Base-by-base conservation (phyloP, 2,888 invertebrate species). In the Lasioglossum morio region DNA sequence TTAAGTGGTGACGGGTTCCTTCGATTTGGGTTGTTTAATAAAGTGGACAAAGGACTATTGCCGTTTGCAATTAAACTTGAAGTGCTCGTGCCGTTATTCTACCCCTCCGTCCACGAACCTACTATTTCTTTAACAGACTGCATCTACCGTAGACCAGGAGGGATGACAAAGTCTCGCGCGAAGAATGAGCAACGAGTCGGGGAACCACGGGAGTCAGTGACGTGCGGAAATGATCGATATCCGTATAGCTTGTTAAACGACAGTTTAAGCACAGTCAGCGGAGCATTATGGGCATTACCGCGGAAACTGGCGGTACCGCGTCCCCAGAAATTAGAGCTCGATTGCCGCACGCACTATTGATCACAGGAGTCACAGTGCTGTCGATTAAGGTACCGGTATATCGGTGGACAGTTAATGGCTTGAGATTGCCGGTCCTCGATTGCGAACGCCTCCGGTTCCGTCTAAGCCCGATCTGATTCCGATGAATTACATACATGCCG, bases 201-300 rank as follows among this genome's bases (percentile, higher is more conserved):
- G 46, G 60, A 12, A n/a, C 5, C 8, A 14, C 4, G 78, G 3
- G 72, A 79, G 60, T 60, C 78, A 70, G 48, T 34, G 57, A 57
- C 74, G 16, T 4, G 40, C 85, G 84, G 81, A 83, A 86, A 86
- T 82, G 84, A 89, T 91, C 80, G 85, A 91, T 88, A 86, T 87
- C 85, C 86, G 88, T 83, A 86, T 84, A 84, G 87, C 89, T 87
- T 84, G 87, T 87, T 91, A 91, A 90, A 88, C 82, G 89, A 90
- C 85, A 86, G 89, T 91, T 91, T 85, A 85, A 85, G 85, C 86
- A 85, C 84, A 86, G 90, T 88, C 85, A 81, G 75, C 72, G 76
- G 46, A 79, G 86, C 84, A 88, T 88, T 89, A 86, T 85, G 87
- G 83, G 87, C 87, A 84, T 82, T 83, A 86, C 85, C 85, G 87